These are phyloP conservation scores for Merluccius polli DNA, from an alignment of 2,797 vertebrate species.

Conservation along the genomic window DNA sequence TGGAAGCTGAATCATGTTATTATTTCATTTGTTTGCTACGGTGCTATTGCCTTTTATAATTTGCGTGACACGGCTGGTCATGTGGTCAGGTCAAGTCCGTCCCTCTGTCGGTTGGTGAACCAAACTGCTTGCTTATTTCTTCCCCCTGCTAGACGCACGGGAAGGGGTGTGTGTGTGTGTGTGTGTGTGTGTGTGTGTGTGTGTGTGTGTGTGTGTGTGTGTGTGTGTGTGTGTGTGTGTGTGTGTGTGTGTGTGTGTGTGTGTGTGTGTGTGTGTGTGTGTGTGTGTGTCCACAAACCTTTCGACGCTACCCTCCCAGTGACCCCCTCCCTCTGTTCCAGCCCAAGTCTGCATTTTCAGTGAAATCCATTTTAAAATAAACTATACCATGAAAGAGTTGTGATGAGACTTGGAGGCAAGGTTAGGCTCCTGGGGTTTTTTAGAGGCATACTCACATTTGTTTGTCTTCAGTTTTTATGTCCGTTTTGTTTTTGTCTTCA, in stretches of 20 bases:
- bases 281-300: neutral
- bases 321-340: slow-evolving; percentile 40
- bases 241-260: neutral
- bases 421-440: neutral
- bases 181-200: neutral
- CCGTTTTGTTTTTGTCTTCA: neutral
- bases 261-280: neutral
- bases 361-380: slow-evolving; percentile 26
- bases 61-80: neutral
- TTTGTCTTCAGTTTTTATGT: neutral
- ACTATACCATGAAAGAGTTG: slow-evolving; percentile 14
- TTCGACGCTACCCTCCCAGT: neutral
- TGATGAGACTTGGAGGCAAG: neutral
- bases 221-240: neutral
- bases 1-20: too few relatives aligned
- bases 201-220: neutral
- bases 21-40: too few relatives aligned
- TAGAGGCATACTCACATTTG: neutral
- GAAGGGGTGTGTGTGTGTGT: too few relatives aligned
- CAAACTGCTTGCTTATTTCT: neutral
- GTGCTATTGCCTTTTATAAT: too few relatives aligned
- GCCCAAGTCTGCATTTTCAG: slow-evolving; percentile 61
- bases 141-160: neutral
- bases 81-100: neutral
- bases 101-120: neutral